Base-by-base conservation (phyloP, 2,797 vertebrate species). In the Protonibea diacanthus region DNA sequence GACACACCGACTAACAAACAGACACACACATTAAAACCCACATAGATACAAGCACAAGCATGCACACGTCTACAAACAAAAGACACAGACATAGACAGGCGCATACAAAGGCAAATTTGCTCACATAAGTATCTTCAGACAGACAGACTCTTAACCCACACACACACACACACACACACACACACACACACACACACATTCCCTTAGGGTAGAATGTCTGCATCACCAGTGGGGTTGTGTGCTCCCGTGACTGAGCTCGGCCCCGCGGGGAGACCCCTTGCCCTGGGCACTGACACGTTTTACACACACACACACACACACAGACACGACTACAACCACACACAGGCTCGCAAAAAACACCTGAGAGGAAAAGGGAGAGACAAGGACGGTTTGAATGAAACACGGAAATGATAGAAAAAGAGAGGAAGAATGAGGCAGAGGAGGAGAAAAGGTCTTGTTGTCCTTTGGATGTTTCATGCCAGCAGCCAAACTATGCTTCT, bases 281-380 rank as follows among this genome's bases (percentile, higher is more conserved):
- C 93, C 87, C 84, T 79, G 52, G 79, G 89, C 90, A 88, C 91
- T 93, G 93, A 95, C 94, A 95, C 91, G 84, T 92, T 88, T 78
- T 21, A 8, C 71, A 38, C 56, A 13, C 56, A 65, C 45, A 58
- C 20, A 71, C 62, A 53, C 25, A 48, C 47, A 63, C 61, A 38
- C 48, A 60, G 20, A 53, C 49, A 71, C 71, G 8, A 8, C 21
- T 23, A 59, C 53, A 3, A 12, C 27, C 9, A 38, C 73, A 61
- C 45, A 74, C 59, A 56, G 6, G 5, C 65, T 40, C 13, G n/a
- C 33, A 77, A 44, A 44, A 86, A 76, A 76, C 23, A 90, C 74
- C 76, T 79, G 55, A 49, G 29, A 75, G 65, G 25, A 69, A 4
- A 64, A 48, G 25, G 63, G 45, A 44, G 55, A 56, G 42, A 59